Evolutionary conservation across 2,113 vertebrate species (phyloP).

Genomic region (Tragelaphus scriptus): DNA sequence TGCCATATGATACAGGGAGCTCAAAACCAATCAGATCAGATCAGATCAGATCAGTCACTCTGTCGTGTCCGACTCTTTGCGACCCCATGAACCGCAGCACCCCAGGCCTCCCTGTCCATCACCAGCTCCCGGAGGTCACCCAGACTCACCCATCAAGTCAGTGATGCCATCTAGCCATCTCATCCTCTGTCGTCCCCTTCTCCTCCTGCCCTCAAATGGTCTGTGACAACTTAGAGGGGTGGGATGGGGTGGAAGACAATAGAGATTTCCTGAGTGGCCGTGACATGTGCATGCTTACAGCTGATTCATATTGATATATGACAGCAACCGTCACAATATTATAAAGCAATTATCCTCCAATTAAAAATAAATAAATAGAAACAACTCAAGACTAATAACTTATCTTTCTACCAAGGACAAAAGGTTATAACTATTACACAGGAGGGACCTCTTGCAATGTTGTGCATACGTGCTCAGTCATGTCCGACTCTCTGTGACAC

Average conservation of each 20-base stretch:
- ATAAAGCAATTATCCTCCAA: not conserved
- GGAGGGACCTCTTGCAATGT: not conserved
- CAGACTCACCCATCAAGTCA: too few species aligned
- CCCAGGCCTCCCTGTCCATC: too few species aligned
- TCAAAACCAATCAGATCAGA: not conserved
- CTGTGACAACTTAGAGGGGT: not conserved
- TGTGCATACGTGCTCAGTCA: not conserved
- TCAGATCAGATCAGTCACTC: too few species aligned
- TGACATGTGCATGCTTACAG: not conserved
- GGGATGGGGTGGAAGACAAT: not conserved
- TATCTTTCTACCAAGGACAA: not conserved
- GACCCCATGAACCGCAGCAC: too few species aligned
- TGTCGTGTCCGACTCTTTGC: too few species aligned
- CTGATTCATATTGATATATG: not conserved
- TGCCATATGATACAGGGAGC: not conserved
- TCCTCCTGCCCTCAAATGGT: not conserved
- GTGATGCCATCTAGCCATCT: too few species aligned
- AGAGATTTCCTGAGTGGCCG: not conserved
- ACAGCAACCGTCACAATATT: not conserved
- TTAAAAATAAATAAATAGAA: not conserved
- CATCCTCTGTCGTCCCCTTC: too few species aligned
- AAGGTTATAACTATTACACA: not conserved
- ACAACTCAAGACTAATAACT: not conserved
- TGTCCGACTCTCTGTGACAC: not conserved
- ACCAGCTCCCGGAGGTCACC: too few species aligned